phyloP scores from a whole-genome alignment of 2,113 vertebrate genomes.

The Leucoraja erinaceus region DNA sequence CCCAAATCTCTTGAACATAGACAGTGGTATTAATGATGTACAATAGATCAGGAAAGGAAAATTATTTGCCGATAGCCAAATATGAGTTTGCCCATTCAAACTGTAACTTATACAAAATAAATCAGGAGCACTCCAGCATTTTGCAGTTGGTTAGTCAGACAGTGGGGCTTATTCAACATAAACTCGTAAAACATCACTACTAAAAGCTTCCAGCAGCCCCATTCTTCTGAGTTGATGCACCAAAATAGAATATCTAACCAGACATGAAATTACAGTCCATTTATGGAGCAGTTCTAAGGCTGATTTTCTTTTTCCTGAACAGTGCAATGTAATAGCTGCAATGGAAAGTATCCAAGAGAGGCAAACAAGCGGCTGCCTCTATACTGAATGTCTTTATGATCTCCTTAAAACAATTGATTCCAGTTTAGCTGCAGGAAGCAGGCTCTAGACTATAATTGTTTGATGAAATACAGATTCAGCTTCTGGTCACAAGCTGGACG shows the following conservation, averaged over 20 bases:
- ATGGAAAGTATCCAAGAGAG: conserved; percentile 11
- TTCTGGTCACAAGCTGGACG: conserved; percentile 11
- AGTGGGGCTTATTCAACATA: background rate
- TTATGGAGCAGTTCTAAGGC: background rate
- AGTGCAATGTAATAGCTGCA: background rate
- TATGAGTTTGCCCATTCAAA: background rate
- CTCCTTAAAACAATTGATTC: background rate
- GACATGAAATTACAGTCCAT: background rate
- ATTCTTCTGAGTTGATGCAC: background rate
- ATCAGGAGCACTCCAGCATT: conserved; percentile 6
- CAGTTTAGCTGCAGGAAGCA: conserved; percentile 13
- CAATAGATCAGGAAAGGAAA: background rate
- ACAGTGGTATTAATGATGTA: background rate
- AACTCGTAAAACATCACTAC: background rate
- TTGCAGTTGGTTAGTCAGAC: background rate
- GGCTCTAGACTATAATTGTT: background rate
- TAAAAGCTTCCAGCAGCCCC: background rate
- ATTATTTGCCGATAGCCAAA: background rate
- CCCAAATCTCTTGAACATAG: background rate
- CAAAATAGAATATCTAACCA: background rate
- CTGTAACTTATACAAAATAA: background rate
- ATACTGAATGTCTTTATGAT: background rate
- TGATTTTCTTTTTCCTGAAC: background rate
- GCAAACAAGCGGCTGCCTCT: background rate
- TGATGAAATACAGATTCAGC: background rate